Evolutionary conservation across 1,140 invertebrate species (phyloP).

Genomic region (Hycleus cichorii): DNA sequence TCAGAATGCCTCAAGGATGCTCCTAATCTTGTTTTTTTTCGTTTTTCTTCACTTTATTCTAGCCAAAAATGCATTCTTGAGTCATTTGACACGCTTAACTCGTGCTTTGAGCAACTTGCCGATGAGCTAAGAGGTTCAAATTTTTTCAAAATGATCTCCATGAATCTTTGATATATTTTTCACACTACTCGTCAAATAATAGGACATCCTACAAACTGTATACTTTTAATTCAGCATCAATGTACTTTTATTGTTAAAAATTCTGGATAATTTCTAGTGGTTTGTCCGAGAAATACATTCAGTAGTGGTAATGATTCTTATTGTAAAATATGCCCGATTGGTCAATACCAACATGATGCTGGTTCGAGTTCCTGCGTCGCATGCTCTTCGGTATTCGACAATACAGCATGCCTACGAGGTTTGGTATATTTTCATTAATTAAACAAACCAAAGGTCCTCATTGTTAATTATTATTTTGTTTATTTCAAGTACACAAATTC

Average conservation of each 20-base stretch:
- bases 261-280: conserved; percentile 18
- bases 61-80: too few relatives aligned
- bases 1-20: too few relatives aligned
- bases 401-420: conserved; percentile 31
- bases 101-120: too few relatives aligned
- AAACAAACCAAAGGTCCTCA: background rate
- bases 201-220: too few relatives aligned
- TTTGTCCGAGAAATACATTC: conserved; percentile 34
- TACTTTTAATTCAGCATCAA: background rate
- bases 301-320: conserved; percentile 27
- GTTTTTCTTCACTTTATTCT: too few relatives aligned
- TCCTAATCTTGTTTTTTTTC: too few relatives aligned
- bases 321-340: conserved; percentile 31
- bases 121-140: too few relatives aligned
- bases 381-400: conserved; percentile 34
- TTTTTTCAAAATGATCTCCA: too few relatives aligned
- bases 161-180: too few relatives aligned
- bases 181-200: too few relatives aligned
- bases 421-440: conserved; percentile 22
- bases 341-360: conserved; percentile 32
- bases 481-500: conserved; percentile 25
- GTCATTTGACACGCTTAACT: too few relatives aligned
- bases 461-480: background rate
- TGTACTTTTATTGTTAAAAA: background rate
- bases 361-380: conserved; percentile 31